Base-by-base conservation (phyloP, 2,113 vertebrate species). In the Glaucomys volans region DNA sequence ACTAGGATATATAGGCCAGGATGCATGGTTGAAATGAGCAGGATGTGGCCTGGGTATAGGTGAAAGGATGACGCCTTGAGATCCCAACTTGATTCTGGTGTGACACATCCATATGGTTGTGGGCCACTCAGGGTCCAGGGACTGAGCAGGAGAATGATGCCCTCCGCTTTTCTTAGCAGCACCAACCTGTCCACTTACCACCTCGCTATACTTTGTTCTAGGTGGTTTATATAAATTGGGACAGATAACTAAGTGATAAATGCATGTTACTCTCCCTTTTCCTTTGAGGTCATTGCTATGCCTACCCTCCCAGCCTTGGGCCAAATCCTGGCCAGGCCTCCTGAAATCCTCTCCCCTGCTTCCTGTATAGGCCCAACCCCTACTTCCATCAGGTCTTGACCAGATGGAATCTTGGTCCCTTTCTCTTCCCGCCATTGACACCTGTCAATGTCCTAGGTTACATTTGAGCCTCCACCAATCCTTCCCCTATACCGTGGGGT, bases 41-140 rank as follows among this genome's bases (percentile, higher is more conserved):
- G 64, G 24, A 77, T 24, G 2, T 24, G 44, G 54, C n/a, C 50
- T 10, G 28, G 8, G 24, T 1, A 0, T 1, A 40, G 42, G 52
- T 10, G 12, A 35, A 44, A 6, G 30, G 8, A 8, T n/a, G 18
- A 18, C 1, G 17, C 28, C 28, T 59, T 1, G 0, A 59, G 14
- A n/a, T 37, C 44, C 35, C 42, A 54, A 47, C 16, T 62, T 92
- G 35, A 18, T 9, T 83, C 24, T 75, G 28, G 26, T 8, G 12
- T 50, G 42, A 66, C 52, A 79, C 9, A 20, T 2, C 5, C 6
- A 1, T 67, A 59, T 5, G 50, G 13, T 50, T 35, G 10, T 13
- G 32, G 40, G 4, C 4, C 2, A 0, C 11, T 0, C 1, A n/a
- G 28, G 8, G 4, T 28, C 24, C 37, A 26, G 75, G 57, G 47